phyloP scores from a whole-genome alignment of 2,888 invertebrate genomes.

The Iphiclides podalirius region DNA sequence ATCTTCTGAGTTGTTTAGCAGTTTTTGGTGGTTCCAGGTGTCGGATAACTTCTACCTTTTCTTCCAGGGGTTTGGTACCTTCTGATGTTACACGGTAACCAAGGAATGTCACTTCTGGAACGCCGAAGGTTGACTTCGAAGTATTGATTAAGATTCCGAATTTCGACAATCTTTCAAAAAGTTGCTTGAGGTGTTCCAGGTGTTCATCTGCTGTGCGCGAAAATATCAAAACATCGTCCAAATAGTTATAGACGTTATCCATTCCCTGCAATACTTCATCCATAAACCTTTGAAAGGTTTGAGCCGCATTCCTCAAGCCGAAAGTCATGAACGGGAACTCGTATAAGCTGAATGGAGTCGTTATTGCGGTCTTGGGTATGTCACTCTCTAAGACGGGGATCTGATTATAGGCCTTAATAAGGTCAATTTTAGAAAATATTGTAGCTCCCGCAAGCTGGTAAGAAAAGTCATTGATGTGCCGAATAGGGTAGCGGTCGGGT shows the following conservation, averaged over 20 bases:
- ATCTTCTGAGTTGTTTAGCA: neutral
- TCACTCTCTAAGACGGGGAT: too few species aligned
- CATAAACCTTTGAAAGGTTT: neutral
- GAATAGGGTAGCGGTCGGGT: slow-evolving; percentile 26
- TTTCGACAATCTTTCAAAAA: neutral
- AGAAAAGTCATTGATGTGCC: slow-evolving; percentile 27
- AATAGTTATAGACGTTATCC: too few species aligned
- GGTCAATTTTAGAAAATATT: too few species aligned
- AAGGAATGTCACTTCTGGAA: neutral
- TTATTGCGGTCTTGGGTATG: too few species aligned
- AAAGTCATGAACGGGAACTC: too few species aligned
- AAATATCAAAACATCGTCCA: neutral
- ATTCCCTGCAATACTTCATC: neutral
- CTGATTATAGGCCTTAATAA: too few species aligned
- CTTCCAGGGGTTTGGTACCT: neutral
- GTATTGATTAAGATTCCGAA: neutral
- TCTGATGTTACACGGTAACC: neutral
- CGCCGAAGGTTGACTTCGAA: neutral
- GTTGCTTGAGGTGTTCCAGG: neutral
- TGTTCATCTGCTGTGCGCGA: neutral
- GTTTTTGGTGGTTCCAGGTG: neutral
- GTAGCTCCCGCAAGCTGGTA: slow-evolving; percentile 25
- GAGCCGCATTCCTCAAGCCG: neutral
- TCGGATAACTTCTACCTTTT: neutral
- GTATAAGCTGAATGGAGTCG: too few species aligned